Percentiles rank a stretch among this genome's conserved stretches.
Conservation (phyloP, 2,113 vertebrate genomes). For the Brachionichthys hirsutus region DNA sequence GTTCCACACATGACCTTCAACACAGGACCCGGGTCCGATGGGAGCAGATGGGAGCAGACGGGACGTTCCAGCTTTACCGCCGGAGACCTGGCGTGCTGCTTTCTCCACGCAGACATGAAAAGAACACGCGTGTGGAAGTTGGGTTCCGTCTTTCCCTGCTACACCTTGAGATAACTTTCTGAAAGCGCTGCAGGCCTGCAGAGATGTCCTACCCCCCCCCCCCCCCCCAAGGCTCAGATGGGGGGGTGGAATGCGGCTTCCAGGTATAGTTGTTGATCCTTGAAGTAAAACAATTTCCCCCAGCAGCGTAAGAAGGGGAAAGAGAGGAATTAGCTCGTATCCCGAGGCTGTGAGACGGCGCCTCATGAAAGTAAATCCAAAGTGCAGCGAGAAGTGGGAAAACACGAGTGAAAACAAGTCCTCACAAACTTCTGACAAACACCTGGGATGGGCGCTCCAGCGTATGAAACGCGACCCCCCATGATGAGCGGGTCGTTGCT, state of each 20-base stretch:
- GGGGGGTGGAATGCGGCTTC: background rate
- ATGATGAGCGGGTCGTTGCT: too few relatives aligned
- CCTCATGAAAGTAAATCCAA: background rate
- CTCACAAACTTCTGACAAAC: background rate
- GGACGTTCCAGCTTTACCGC: too few relatives aligned
- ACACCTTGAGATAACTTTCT: too few relatives aligned
- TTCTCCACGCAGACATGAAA: too few relatives aligned
- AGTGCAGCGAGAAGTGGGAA: constrained; percentile 8
- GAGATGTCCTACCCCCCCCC: background rate
- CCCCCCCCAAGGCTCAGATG: background rate
- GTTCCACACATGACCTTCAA: constrained; percentile 33
- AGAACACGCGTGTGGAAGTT: too few relatives aligned
- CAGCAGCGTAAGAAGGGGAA: background rate
- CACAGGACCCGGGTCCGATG: constrained; percentile 36
- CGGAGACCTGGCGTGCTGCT: too few relatives aligned
- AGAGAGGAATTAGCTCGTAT: background rate
- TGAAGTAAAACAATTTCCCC: constrained; percentile 1
- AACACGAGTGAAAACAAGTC: constrained; percentile 7
- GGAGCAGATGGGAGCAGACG: constrained; percentile 4
- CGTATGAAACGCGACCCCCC: background rate
- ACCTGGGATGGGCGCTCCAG: background rate
- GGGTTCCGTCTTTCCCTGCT: too few relatives aligned
- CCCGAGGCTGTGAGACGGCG: constrained; percentile 13
- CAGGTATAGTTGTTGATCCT: constrained; percentile 5
- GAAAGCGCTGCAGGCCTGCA: too few relatives aligned